phyloP scores from a whole-genome alignment of 2,797 vertebrate species.

The Dermochelys coriacea region DNA sequence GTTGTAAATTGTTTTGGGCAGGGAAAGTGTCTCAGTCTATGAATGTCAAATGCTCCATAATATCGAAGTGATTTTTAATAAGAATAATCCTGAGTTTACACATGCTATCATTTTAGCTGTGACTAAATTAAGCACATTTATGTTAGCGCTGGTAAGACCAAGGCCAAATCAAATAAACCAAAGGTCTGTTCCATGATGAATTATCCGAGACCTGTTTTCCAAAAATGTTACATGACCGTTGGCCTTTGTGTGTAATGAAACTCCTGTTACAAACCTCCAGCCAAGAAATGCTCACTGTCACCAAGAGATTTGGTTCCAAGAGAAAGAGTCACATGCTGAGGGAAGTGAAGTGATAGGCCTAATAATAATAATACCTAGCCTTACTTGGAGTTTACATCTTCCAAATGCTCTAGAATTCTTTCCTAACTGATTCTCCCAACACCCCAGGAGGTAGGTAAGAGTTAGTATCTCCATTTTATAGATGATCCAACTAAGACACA shows the following conservation, averaged over 20 bases:
- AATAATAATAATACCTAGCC: conserved; percentile 41
- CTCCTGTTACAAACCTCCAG: neutral
- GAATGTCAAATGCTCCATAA: neutral
- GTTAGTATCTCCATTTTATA: rapidly evolving
- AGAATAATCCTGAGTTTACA: neutral
- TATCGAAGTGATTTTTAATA: neutral
- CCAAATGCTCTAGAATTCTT: neutral
- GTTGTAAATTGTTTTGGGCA: rapidly evolving
- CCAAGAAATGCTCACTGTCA: conserved; percentile 57
- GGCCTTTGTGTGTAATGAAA: conserved; percentile 65
- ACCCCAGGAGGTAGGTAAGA: neutral
- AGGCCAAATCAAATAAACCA: conserved; percentile 27
- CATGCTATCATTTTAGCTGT: neutral
- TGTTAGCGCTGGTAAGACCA: conserved; percentile 14
- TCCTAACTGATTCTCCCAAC: neutral
- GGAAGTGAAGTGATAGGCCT: conserved; percentile 23
- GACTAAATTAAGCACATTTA: neutral
- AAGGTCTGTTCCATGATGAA: conserved; percentile 10
- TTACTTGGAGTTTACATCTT: neutral
- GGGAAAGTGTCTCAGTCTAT: neutral
- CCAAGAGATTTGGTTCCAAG: conserved; percentile 44
- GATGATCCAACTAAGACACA: neutral
- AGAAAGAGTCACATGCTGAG: conserved; percentile 58
- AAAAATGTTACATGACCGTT: neutral
- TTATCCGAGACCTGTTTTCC: conserved; percentile 32